A percentile compares a stretch with the other conserved stretches of the same genome.
These are phyloP conservation scores for Camelus dromedarius DNA, from an alignment of 2,113 vertebrate genomes.

Conservation along the genomic window DNA sequence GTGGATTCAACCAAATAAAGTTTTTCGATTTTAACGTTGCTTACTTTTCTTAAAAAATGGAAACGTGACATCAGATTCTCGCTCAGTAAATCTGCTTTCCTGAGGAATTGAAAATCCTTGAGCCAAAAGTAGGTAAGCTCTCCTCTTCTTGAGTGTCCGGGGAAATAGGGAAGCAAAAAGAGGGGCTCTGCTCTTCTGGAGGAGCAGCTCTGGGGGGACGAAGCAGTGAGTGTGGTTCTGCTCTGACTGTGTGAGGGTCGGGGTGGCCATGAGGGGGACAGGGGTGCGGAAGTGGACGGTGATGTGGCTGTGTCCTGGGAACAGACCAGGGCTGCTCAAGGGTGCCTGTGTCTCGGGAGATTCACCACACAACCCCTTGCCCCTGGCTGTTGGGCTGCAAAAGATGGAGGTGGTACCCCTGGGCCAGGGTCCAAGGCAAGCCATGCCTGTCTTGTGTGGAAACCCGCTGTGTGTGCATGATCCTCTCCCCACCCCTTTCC, in stretches of 20 bases:
- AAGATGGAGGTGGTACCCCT: background rate
- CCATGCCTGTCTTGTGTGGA: fast-evolving
- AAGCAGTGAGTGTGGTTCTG: background rate
- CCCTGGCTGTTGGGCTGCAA: background rate
- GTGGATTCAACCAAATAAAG: slow-evolving; percentile 68
- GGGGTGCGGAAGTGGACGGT: fast-evolving
- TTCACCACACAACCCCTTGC: background rate
- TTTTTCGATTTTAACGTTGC: slow-evolving; percentile 64
- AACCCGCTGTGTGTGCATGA: background rate
- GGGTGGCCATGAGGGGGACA: fast-evolving
- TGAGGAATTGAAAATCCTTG: background rate
- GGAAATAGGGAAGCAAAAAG: background rate
- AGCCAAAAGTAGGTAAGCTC: background rate
- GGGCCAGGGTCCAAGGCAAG: background rate
- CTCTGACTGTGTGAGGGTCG: background rate
- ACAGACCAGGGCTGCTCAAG: background rate
- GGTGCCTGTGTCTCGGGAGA: background rate
- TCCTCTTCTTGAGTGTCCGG: background rate
- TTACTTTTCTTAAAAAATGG: background rate
- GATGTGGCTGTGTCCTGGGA: no score
- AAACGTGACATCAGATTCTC: background rate
- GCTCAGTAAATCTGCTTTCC: background rate
- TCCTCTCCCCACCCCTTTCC: background rate
- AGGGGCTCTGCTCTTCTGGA: background rate
- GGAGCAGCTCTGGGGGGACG: background rate